phyloP scores from a whole-genome alignment of 2,113 vertebrate species.

The Saguinus imperator region DNA sequence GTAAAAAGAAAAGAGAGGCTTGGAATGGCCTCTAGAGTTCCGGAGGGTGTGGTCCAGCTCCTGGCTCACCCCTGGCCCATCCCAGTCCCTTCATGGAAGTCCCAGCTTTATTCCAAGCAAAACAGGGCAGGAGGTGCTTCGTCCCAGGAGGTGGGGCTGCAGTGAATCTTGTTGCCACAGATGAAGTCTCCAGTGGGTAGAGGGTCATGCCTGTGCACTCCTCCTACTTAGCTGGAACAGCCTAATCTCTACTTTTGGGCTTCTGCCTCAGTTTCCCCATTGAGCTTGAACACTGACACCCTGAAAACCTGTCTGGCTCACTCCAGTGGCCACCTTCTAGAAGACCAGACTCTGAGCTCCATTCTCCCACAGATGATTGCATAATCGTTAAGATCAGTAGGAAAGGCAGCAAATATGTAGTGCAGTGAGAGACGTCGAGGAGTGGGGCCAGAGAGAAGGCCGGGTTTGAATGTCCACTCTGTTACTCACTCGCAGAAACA shows the following conservation, averaged over 20 bases:
- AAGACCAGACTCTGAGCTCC: not conserved
- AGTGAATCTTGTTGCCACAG: not conserved
- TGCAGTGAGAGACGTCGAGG: not conserved
- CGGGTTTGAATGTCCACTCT: not conserved
- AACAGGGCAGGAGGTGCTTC: no score
- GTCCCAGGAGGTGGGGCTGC: not conserved
- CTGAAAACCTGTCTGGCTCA: not conserved
- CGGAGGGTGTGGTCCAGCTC: rapidly evolving
- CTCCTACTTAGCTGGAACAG: not conserved
- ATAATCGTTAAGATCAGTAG: not conserved
- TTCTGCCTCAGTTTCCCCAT: not conserved
- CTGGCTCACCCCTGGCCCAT: no score
- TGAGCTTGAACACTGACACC: not conserved
- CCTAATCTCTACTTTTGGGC: not conserved
- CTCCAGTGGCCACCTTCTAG: not conserved
- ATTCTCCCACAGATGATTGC: not conserved
- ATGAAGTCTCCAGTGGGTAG: not conserved
- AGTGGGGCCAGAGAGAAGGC: not conserved
- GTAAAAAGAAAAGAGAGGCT: not conserved
- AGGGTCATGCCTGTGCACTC: no score
- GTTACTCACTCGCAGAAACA: not conserved
- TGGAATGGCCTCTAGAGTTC: rapidly evolving
- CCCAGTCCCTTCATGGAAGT: not conserved
- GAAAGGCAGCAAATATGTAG: no score
- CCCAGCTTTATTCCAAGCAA: not conserved